Base-by-base conservation (phyloP, 1,140 invertebrate genomes). In the Drosophila setifemur region DNA sequence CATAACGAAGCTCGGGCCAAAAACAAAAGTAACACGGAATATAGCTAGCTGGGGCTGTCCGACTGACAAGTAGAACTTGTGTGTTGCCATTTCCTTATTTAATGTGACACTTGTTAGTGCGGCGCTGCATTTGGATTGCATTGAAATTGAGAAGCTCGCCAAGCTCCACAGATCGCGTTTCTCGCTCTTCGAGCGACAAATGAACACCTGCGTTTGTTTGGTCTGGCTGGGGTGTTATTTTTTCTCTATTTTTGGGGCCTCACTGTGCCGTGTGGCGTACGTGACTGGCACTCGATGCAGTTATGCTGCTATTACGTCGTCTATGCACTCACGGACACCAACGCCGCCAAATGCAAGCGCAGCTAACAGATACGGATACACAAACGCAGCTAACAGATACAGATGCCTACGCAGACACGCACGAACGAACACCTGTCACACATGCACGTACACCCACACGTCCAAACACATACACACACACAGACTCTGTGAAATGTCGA, bases 271-370 rank as follows among this genome's bases (percentile, higher is more conserved):
- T 71, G 73, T 83, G 79, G 79, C 74, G 79, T 83, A 83, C 79
- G 79, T 83, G 79, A 69, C 70, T 69, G 37, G 40, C 63, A 66
- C 39, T 83, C 57, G 52, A 61, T 83, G 79, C 79, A 81, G 77
- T 76, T 82, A 82, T 81, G 76, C 58, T 79, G 70, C 74, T 85
- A 74, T 83, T 83, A 83, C 79, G 79, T 85, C 35, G 79, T 60
- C 74, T 79, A 78, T 85, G 70, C 74, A 69, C 53, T 53, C 53
- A 39, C 72, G 9, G 25, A 60, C 48, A 61, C 52, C 26, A 26
- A 26, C 18, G 57, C 12, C n/a, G n/a, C n/a, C n/a, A 12, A 31
- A 47, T 21, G 39, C 35, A 47, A 19, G 50, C 28, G 52, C 29
- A 57, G n/a, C 35, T 2, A 2, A 23, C 21, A 48, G 9, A 54